Evolutionary conservation across 1,140 invertebrate species (phyloP).

Genomic region (Caenorhabditis tropicalis): DNA sequence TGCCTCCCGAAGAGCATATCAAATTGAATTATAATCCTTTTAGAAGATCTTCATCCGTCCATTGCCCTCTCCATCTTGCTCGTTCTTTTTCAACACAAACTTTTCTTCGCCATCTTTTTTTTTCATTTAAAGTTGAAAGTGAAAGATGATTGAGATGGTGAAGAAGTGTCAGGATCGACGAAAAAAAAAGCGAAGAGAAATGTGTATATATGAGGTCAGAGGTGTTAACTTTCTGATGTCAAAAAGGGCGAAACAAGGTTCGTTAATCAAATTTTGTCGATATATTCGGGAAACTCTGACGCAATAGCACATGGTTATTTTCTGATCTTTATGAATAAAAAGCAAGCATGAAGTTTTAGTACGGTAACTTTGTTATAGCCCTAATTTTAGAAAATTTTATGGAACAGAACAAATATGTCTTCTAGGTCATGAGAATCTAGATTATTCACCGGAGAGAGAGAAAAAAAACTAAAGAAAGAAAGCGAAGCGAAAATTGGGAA

Average conservation of each 20-base stretch:
- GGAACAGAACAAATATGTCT: not conserved
- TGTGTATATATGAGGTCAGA: not conserved
- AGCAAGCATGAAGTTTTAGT: too few species aligned
- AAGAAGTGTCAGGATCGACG: slow-evolving; percentile 27
- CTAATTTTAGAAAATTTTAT: too few species aligned
- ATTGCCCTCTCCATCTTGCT: slow-evolving; percentile 14
- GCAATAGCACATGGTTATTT: not conserved
- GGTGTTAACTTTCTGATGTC: not conserved
- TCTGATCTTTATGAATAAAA: not conserved
- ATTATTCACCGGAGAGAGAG: not conserved
- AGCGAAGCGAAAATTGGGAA: slow-evolving; percentile 26
- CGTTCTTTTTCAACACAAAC: slow-evolving; percentile 9
- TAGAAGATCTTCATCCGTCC: slow-evolving; percentile 34
- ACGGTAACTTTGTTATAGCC: too few species aligned
- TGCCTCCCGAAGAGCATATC: slow-evolving; percentile 43
- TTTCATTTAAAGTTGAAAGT: slow-evolving; percentile 37
- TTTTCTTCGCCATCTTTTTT: slow-evolving; percentile 33
- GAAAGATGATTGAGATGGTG: slow-evolving; percentile 1
- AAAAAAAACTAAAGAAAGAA: not conserved
- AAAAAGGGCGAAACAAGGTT: not conserved
- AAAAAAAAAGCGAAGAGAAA: not conserved
- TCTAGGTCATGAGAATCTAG: not conserved
- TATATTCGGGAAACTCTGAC: not conserved
- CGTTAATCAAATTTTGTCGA: slow-evolving; percentile 7
- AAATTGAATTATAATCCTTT: slow-evolving; percentile 43